A percentile compares a stretch with the other conserved stretches of the same genome.
Conservation (phyloP, 2,888 invertebrate genomes). For the Euplagia quadripunctaria region DNA sequence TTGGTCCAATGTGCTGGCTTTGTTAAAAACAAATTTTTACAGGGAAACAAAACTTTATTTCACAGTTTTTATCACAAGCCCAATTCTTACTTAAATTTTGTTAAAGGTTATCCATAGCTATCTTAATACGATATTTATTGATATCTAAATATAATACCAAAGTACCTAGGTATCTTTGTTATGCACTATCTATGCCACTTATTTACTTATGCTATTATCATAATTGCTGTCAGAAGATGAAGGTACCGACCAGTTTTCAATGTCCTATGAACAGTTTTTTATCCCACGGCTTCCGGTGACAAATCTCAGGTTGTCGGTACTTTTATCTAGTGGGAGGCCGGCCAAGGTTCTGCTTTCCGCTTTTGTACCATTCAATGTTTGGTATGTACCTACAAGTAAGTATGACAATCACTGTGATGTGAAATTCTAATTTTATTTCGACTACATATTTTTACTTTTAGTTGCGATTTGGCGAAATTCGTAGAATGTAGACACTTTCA, state of each 20-base stretch:
- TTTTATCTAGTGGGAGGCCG: slow-evolving; percentile 20
- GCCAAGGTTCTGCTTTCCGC: slow-evolving; percentile 23
- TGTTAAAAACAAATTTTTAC: slow-evolving; percentile 78
- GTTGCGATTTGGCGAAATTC: slow-evolving; percentile 5
- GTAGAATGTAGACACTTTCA: slow-evolving; percentile 4
- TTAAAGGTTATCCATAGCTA: slow-evolving; percentile 33
- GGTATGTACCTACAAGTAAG: background rate
- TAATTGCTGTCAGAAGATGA: background rate
- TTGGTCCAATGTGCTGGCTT: slow-evolving; percentile 78
- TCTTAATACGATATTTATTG: background rate
- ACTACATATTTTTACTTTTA: background rate
- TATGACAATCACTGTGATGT: slow-evolving; percentile 4
- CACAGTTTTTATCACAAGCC: slow-evolving; percentile 53
- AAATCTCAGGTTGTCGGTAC: slow-evolving; percentile 8
- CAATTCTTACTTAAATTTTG: slow-evolving; percentile 47
- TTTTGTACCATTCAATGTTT: background rate
- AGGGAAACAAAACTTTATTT: slow-evolving; percentile 60
- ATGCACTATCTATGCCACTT: background rate
- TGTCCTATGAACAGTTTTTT: slow-evolving; percentile 4
- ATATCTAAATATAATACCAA: background rate
- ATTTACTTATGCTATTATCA: background rate
- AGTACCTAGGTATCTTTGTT: background rate
- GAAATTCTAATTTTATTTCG: slow-evolving; percentile 6
- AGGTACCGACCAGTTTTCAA: slow-evolving; percentile 8
- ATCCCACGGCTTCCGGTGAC: slow-evolving; percentile 19